A percentile compares a stretch with the other conserved stretches of the same genome.
phyloP scores from a whole-genome alignment of 2,113 vertebrate species.

The Pomatorhinus ruficollis region DNA sequence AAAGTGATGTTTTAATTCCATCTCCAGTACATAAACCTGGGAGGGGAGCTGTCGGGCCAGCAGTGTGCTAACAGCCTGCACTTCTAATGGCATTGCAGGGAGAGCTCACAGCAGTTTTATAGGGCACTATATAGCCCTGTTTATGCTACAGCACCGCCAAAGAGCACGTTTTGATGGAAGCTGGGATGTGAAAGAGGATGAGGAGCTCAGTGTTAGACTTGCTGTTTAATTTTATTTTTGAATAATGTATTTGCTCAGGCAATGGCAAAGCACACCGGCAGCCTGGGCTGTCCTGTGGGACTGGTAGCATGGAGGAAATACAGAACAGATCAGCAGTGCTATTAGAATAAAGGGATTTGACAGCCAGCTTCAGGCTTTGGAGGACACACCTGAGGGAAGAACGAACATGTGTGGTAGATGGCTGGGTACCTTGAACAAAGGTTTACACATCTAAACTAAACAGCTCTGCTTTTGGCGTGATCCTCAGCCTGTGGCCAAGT shows the following conservation, averaged over 20 bases:
- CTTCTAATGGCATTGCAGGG: constrained; percentile 47
- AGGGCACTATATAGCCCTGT: constrained; percentile 20
- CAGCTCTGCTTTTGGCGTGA: neutral
- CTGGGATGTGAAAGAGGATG: constrained; percentile 16
- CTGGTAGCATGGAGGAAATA: neutral
- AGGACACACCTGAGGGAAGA: neutral
- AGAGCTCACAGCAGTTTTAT: constrained; percentile 24
- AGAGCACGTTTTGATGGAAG: constrained; percentile 19
- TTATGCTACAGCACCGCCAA: constrained; percentile 25
- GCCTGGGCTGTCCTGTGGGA: neutral
- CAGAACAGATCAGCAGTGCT: neutral
- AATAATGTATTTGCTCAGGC: neutral
- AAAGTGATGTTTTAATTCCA: constrained; percentile 79
- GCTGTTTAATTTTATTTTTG: constrained; percentile 36
- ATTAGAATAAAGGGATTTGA: neutral
- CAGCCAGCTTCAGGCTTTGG: neutral
- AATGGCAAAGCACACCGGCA: neutral
- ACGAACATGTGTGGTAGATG: neutral
- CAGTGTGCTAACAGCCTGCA: constrained; percentile 64
- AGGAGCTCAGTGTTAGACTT: constrained; percentile 9
- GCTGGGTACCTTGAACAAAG: neutral
- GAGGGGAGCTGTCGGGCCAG: constrained; percentile 60
- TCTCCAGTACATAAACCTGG: constrained; percentile 76
- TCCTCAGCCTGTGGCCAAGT: neutral
- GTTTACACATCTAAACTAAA: neutral